These are phyloP conservation scores for Excalfactoria chinensis DNA, from an alignment of 2,113 vertebrate species.

Conservation along the genomic window DNA sequence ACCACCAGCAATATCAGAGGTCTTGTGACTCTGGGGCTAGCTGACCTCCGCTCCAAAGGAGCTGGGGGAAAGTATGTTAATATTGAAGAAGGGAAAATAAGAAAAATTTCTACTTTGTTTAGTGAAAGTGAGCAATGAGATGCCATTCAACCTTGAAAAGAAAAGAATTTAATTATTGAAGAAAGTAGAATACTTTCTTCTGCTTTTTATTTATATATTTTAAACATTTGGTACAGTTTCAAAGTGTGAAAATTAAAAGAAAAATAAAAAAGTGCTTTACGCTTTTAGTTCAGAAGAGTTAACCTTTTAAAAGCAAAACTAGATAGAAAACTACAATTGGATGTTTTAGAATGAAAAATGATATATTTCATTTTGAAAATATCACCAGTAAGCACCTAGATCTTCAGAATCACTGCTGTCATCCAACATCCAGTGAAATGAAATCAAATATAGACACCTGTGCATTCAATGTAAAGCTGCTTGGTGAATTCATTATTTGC, in stretches of 20 bases:
- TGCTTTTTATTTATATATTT: not conserved
- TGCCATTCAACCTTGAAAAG: not conserved
- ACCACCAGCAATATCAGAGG: not conserved
- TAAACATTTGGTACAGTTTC: not conserved
- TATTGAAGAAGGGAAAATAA: not conserved
- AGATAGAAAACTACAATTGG: not conserved
- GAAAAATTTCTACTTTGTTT: not conserved
- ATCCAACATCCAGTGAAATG: not conserved
- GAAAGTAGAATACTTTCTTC: not conserved
- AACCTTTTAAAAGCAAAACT: conserved; percentile 1
- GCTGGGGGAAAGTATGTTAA: not conserved
- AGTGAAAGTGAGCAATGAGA: not conserved
- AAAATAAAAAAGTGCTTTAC: not conserved
- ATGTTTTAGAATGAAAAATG: not conserved
- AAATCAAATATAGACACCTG: not conserved
- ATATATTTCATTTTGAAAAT: conserved; percentile 31
- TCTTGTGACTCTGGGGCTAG: not conserved
- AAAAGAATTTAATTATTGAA: not conserved
- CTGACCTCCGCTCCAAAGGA: not conserved
- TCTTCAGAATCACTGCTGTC: not conserved
- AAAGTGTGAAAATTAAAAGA: not conserved
- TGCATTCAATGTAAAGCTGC: not conserved
- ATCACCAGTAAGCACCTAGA: not conserved
- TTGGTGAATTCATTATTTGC: not conserved
- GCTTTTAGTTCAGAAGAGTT: not conserved